These are phyloP conservation scores for Andrena praecox DNA, from an alignment of 2,888 invertebrate genomes.

Conservation along the genomic window DNA sequence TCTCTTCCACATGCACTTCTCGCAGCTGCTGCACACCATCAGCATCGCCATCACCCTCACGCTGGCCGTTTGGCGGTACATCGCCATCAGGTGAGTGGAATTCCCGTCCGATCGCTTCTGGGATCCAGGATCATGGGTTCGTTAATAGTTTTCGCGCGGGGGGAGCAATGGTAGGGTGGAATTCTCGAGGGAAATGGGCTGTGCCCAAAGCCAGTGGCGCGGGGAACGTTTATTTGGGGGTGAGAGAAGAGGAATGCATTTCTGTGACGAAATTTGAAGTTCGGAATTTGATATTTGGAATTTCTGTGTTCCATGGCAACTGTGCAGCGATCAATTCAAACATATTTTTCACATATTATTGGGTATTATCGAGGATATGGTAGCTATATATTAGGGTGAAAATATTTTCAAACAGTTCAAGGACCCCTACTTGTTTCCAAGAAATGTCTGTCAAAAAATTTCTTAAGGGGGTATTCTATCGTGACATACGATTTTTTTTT, in stretches of 20 bases:
- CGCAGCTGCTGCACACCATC: slow-evolving; percentile 92
- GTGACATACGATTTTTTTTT: too few relatives aligned
- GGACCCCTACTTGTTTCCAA: too few relatives aligned
- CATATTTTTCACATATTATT: too few relatives aligned
- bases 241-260: neutral
- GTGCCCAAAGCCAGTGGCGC: neutral
- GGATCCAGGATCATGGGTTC: neutral
- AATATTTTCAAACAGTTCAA: too few relatives aligned
- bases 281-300: too few relatives aligned
- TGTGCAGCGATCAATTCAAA: neutral
- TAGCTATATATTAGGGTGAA: too few relatives aligned
- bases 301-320: neutral
- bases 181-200: neutral
- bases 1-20: slow-evolving; percentile 93
- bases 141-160: neutral
- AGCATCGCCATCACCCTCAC: slow-evolving; percentile 93
- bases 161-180: neutral
- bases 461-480: too few relatives aligned
- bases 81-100: slow-evolving; percentile 89
- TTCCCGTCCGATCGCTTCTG: neutral
- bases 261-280: too few relatives aligned
- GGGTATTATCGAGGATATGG: too few relatives aligned
- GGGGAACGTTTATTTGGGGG: neutral
- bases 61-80: slow-evolving; percentile 94
- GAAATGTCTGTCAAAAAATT: neutral